Percentiles rank a stretch among this genome's conserved stretches.
Conservation (phyloP, 2,888 invertebrate species). For the Xestia sexstrigata region DNA sequence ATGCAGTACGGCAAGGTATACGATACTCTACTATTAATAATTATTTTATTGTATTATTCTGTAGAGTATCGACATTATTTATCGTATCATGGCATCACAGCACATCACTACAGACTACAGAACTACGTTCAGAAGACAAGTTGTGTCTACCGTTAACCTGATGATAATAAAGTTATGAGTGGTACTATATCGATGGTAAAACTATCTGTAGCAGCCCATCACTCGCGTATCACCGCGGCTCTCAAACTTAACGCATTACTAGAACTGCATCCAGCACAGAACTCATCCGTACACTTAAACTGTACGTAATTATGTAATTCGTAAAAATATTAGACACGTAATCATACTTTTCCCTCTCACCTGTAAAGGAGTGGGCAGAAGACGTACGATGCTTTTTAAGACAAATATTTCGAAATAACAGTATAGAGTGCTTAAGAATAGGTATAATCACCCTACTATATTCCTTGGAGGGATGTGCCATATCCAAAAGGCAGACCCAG, state of each 20-base stretch:
- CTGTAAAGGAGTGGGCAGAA: too few species aligned
- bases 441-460: neutral
- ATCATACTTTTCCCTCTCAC: neutral
- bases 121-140: neutral
- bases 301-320: conserved; percentile 49
- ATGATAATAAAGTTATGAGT: neutral
- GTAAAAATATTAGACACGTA: conserved; percentile 24
- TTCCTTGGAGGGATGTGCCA: neutral
- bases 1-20: neutral
- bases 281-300: conserved; percentile 78
- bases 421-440: neutral
- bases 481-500: neutral
- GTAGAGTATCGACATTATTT: neutral
- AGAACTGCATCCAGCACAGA: conserved; percentile 82
- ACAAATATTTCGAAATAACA: neutral
- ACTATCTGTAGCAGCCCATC: conserved; percentile 64
- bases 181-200: conserved; percentile 25
- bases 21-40: neutral
- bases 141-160: neutral
- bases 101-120: neutral
- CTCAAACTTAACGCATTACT: conserved; percentile 87
- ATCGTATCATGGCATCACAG: neutral
- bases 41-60: neutral
- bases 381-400: neutral
- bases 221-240: conserved; percentile 77